Base-by-base conservation (phyloP, 2,797 vertebrate species). In the Thunnus albacares region DNA sequence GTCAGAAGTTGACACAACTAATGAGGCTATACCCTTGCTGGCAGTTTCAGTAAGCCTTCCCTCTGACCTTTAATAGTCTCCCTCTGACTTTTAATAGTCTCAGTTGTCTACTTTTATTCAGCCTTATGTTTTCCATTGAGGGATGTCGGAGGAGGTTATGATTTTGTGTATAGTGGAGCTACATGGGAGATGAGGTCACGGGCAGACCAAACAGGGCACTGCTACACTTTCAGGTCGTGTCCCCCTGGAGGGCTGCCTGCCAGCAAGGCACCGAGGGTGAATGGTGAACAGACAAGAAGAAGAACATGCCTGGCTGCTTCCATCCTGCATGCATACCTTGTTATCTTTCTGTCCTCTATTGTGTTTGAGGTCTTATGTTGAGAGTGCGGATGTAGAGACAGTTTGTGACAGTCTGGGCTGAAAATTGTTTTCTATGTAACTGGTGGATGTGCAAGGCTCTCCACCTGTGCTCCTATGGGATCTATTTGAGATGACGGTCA, bases 181-280 rank as follows among this genome's bases (percentile, higher is more conserved):
- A 74, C 83, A 82, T 69, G 47, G 64, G 45, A 71, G 63, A 69
- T 13, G 65, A 72, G 87, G 90, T 90, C 87, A 74, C 53, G 45
- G 59, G 58, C 43, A 62, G 82, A 74, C 52, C 74, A 74, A 82
- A 77, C 56, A 52, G 76, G 71, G 60, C 63, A 58, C 65, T 10
- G 71, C 69, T 87, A 80, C 68, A 66, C 79, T 89, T 90, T 86
- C 72, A 82, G 87, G 77, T 83, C 81, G 71, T 86, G 84, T 86
- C 73, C 82, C 78, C 69, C 58, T 68, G 75, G 80, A 86, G 59
- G 80, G 69, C 65, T 64, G 58, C 69, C 86, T 80, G 85, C 82
- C 81, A 87, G 85, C 61, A 58, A 75, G 61, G 81, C 81, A 66
- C 72, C 57, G 77, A 77, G 77, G 63, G 59, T 79, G 68, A 81